Base-by-base conservation (phyloP, 30 jellyfish, hydroid and myxozoan genomes). In the Turritopsis dohrnii region DNA sequence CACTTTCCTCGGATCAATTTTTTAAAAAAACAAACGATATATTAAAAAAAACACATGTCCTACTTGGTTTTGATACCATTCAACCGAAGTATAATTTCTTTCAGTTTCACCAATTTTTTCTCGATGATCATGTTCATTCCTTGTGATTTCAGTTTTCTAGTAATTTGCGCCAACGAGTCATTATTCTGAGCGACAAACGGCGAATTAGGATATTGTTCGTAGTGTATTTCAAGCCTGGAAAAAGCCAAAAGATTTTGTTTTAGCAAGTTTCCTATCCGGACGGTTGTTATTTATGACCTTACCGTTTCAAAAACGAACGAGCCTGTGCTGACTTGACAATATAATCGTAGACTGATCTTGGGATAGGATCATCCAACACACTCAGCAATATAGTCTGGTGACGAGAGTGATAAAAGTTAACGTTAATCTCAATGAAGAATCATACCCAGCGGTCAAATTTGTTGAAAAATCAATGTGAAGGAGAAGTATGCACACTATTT, bases 301-400 rank as follows among this genome's bases (percentile, higher is more conserved):
- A 91, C 97, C 96, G 79, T 22, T 75, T 53, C 19, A 91, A 76
- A 17, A 91, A 53, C 16, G 85, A 71, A 52, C 89, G 52, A 3
- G 98, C 85, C 22, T 88, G 82, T 65, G 89, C 95, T 20, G 98
- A 92, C 71, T 84, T 81, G 73, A 89, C 74, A 60, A 92, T 79
- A 54, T 93, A 92, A 53, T 92, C 98, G 82, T 71, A 92, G 19
- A 92, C 92, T 3, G 90, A 85, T 29, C 98, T 85, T 52, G 98
- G 98, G 18, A 92, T 85, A 20, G 96, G 98, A 52, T 92, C 98
- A 29, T 76, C 81, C 79, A 92, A 89, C 23, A 92, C 87, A 54
- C 85, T 83, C 60, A 92, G 52, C 53, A 92, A 71, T 71, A 92
- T 84, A n/a, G 98, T 86, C 96, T 92, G 72, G 23, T 69, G 21